Conservation (phyloP, 2,113 vertebrate genomes). For the Laticauda colubrina region DNA sequence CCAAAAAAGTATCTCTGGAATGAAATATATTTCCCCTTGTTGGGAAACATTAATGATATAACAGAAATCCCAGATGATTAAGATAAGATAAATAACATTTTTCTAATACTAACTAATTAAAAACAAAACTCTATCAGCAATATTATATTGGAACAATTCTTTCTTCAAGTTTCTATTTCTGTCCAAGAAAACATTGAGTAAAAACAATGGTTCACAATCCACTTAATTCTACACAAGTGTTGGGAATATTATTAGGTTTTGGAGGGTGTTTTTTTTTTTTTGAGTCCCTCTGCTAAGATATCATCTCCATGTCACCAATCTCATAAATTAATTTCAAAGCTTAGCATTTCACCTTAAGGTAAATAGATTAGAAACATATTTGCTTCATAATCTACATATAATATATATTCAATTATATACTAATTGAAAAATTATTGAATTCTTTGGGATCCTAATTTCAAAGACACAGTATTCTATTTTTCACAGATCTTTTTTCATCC, state of each 20-base stretch:
- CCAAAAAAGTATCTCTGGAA: conserved; percentile 6
- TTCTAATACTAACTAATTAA: conserved; percentile 4
- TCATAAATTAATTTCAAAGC: neutral
- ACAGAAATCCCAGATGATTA: conserved; percentile 26
- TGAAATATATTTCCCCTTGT: conserved; percentile 27
- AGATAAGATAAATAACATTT: conserved; percentile 19
- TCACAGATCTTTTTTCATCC: neutral
- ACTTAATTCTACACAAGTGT: neutral
- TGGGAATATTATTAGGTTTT: neutral
- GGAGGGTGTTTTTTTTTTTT: neutral
- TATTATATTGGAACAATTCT: neutral
- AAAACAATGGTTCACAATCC: neutral
- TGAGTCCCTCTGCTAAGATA: neutral
- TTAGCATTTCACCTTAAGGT: neutral
- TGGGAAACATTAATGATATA: conserved; percentile 11
- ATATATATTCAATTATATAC: too few species aligned
- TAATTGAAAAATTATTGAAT: neutral
- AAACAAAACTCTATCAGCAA: neutral
- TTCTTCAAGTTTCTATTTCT: neutral
- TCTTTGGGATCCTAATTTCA: neutral
- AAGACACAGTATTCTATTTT: neutral
- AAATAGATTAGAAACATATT: neutral
- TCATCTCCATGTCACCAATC: neutral
- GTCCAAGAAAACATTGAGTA: neutral
- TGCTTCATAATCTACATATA: neutral